A percentile compares a stretch with the other conserved stretches of the same genome.
These are phyloP conservation scores for Ptycholaimellus sp. DNA, from an alignment of 2,888 invertebrate species.

Conservation along the genomic window DNA sequence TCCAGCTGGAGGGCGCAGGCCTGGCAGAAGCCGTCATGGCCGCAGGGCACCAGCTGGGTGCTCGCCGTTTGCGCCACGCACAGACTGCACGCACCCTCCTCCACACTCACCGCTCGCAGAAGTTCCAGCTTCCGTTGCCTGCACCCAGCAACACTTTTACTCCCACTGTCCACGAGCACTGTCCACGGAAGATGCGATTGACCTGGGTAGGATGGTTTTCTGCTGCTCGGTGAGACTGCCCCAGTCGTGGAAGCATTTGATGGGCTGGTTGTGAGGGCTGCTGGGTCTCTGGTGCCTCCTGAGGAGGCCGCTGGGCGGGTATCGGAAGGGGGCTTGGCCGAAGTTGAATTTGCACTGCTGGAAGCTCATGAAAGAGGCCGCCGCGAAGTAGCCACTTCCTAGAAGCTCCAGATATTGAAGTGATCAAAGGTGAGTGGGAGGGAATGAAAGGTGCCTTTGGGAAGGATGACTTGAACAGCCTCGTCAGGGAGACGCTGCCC, in stretches of 20 bases:
- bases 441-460: slow-evolving; percentile 2
- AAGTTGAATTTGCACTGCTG: slow-evolving; percentile 83
- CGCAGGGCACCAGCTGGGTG: slow-evolving; percentile 51
- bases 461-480: neutral
- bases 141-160: slow-evolving; percentile 9
- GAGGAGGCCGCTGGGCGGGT: slow-evolving; percentile 41
- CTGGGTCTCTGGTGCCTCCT: too few relatives aligned
- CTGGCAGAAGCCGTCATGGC: slow-evolving; percentile 61
- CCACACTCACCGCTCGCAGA: slow-evolving; percentile 42
- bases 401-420: slow-evolving; percentile 1
- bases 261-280: too few relatives aligned
- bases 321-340: slow-evolving; percentile 51
- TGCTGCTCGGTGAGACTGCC: slow-evolving; percentile 50
- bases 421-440: slow-evolving; percentile 5
- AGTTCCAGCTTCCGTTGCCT: slow-evolving; percentile 51
- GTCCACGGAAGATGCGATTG: slow-evolving; percentile 4
- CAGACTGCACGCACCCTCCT: slow-evolving; percentile 48
- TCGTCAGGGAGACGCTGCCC: slow-evolving; percentile 40
- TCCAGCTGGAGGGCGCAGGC: slow-evolving; percentile 50
- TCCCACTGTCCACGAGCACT: neutral
- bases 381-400: slow-evolving; percentile 68
- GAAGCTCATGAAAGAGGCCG: slow-evolving; percentile 85
- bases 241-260: slow-evolving; percentile 38
- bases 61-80: slow-evolving; percentile 58
- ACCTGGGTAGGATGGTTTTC: slow-evolving; percentile 54